Evolutionary conservation across 2,797 vertebrate genomes (phyloP), one percentile per base, ranked within the genome.

Genomic region (Mus minutoides): DNA sequence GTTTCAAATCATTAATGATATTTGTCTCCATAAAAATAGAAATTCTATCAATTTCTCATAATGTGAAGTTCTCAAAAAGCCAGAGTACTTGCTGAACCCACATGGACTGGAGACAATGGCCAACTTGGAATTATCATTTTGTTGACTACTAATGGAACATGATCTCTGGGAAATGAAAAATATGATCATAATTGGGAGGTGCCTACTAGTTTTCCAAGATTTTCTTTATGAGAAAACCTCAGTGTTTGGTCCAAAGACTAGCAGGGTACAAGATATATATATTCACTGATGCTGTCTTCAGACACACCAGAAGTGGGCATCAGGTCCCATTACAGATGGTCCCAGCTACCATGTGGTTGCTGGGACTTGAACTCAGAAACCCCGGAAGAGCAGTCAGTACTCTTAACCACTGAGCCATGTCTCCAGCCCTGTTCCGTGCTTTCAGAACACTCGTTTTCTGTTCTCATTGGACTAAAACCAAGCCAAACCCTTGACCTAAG

Each of bases 381-480:
- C 24, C 58, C 26, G 58, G 58, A 60, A 60, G 58, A 60, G 58
- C 58, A 60, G 22, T 60, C 56, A 21, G 19, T 22, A 6, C 19
- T 56, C 58, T 60, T 60, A 60, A 60, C 22, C 7, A 2, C 58
- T 24, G 22, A 24, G 22, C 8, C 58, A 24, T 26, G 22, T 60
- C 58, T 58, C 58, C 9, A 9, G 22, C 2, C 22, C 8, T 24
- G 9, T 2, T 22, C 22, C 26, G 31, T 31, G 62, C 29, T 31
- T 86, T 73, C 88, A 87, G 93, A 78, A 94, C 14, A 11, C 29
- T 37, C 2, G 52, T 16, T 95, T 37, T 89, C 54, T 71, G 95
- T 95, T 98, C 92, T 21, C 56, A 88, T 71, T 94, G 90, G 52
- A 90, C 88, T 69, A 84, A 82, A 93, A 84, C 78, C 84, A 96